Percentiles rank a stretch among this genome's conserved stretches.
phyloP scores from a whole-genome alignment of 2,888 invertebrate species.

The Xiphydria camelus region DNA sequence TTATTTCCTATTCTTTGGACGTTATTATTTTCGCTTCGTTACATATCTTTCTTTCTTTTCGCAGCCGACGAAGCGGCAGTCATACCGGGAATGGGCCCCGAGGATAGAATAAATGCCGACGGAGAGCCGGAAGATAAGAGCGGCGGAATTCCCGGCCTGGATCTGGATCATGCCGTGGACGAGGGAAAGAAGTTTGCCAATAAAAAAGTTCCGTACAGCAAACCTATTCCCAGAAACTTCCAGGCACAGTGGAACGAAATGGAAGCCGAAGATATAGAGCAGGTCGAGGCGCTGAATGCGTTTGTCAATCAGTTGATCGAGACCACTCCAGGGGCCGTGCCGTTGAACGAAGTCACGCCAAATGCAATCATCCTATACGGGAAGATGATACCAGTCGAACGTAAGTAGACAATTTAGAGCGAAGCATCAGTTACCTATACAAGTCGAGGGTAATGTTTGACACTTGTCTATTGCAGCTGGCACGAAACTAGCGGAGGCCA shows the following conservation, averaged over 20 bases:
- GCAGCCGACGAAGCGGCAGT: conserved; percentile 74
- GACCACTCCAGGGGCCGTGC: conserved; percentile 78
- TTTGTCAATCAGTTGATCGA: conserved; percentile 74
- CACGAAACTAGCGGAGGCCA: conserved; percentile 75
- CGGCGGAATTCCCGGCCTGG: conserved; percentile 80
- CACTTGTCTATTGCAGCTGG: conserved; percentile 65
- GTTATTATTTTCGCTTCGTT: conserved; percentile 7
- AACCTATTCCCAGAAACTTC: conserved; percentile 94
- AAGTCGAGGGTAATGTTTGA: too few relatives aligned
- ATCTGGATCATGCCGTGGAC: conserved; percentile 75
- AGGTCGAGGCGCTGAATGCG: conserved; percentile 64
- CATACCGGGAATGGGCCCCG: conserved; percentile 98
- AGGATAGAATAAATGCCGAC: conserved; percentile 79
- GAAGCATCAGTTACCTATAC: too few relatives aligned
- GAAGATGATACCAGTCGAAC: conserved; percentile 77
- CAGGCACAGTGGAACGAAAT: conserved; percentile 96
- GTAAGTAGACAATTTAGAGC: conserved; percentile 55
- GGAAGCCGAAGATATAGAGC: conserved; percentile 57
- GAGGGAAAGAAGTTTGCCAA: conserved; percentile 68
- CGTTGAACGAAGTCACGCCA: conserved; percentile 75
- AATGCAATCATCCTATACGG: conserved; percentile 82
- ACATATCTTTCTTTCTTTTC: conserved; percentile 7
- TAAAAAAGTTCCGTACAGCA: conserved; percentile 90
- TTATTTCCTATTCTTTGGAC: too few relatives aligned
- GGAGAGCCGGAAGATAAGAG: conserved; percentile 49